Conservation (phyloP, 2,888 invertebrate genomes). For the Cryptocheilus praepositus region DNA sequence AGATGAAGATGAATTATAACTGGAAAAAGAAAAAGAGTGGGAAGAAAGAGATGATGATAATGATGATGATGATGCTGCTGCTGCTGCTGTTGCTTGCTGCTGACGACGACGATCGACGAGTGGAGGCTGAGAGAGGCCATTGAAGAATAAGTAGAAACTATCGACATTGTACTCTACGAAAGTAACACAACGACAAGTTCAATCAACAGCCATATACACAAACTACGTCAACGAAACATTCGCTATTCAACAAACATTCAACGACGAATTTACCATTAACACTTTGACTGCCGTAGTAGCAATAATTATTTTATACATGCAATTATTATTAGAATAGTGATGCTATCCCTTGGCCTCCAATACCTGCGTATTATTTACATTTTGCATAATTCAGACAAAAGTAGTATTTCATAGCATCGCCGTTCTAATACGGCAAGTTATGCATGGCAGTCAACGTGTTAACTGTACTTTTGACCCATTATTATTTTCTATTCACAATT, state of each 20-base stretch:
- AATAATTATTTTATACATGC: no score
- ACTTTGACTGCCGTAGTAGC: no score
- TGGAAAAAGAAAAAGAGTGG: slow-evolving; percentile 43
- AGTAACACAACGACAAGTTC: slow-evolving; percentile 40
- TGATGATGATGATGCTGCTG: slow-evolving; percentile 29
- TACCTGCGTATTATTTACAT: no score
- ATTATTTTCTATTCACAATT: no score
- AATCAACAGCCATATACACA: slow-evolving; percentile 38
- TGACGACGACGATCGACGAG: slow-evolving; percentile 35
- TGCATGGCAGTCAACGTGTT: no score
- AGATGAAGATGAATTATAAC: slow-evolving; percentile 58
- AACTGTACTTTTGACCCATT: no score
- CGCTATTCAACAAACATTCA: neutral
- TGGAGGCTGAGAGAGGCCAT: slow-evolving; percentile 35
- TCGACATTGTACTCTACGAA: slow-evolving; percentile 41
- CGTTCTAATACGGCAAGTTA: no score
- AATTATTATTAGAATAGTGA: no score
- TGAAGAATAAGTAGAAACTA: slow-evolving; percentile 36
- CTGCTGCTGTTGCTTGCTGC: slow-evolving; percentile 24
- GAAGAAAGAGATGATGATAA: slow-evolving; percentile 49
- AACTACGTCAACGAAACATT: slow-evolving; percentile 18
- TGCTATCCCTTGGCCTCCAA: no score
- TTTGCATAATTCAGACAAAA: no score
- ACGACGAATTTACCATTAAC: no score
- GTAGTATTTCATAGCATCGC: no score